Percentiles rank a stretch among this genome's conserved stretches.
phyloP scores from a whole-genome alignment of 2,888 invertebrate species.

The Microplitis manilae region DNA sequence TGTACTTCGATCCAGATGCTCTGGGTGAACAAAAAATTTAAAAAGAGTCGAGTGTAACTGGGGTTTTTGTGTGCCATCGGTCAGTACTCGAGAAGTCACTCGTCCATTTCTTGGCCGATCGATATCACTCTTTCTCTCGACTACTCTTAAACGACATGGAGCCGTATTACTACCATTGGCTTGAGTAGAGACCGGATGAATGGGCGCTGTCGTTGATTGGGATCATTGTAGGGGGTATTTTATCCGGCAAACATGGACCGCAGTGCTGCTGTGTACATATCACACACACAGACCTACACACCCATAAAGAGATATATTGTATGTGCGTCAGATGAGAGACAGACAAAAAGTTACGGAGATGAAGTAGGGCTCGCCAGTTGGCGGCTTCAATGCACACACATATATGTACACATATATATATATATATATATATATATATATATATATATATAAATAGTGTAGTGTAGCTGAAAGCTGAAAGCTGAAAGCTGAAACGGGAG shows the following conservation, averaged over 20 bases:
- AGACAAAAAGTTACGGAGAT: constrained; percentile 41
- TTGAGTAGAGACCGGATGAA: constrained; percentile 30
- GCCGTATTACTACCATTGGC: constrained; percentile 34
- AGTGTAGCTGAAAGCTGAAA: constrained; percentile 11
- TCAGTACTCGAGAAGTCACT: constrained; percentile 40
- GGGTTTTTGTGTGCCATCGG: constrained; percentile 28
- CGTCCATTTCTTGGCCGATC: constrained; percentile 34
- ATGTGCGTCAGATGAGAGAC: constrained; percentile 22
- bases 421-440: background rate
- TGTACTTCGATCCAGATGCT: background rate
- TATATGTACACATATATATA: background rate
- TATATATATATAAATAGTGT: too few species aligned
- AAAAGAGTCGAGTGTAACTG: constrained; percentile 9
- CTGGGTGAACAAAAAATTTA: background rate
- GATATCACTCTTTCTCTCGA: constrained; percentile 35
- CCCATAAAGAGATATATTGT: constrained; percentile 17
- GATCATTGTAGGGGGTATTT: constrained; percentile 65
- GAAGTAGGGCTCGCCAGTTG: constrained; percentile 51
- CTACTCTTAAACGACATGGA: constrained; percentile 24
- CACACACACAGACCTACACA: background rate
- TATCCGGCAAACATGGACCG: constrained; percentile 59
- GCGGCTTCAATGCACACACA: constrained; percentile 37
- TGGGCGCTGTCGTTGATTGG: constrained; percentile 59
- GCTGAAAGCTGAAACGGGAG: constrained; percentile 42
- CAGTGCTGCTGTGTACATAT: constrained; percentile 29